Conservation (phyloP, 1,140 invertebrate species). For the Gyrodactylus bullatarudis region DNA sequence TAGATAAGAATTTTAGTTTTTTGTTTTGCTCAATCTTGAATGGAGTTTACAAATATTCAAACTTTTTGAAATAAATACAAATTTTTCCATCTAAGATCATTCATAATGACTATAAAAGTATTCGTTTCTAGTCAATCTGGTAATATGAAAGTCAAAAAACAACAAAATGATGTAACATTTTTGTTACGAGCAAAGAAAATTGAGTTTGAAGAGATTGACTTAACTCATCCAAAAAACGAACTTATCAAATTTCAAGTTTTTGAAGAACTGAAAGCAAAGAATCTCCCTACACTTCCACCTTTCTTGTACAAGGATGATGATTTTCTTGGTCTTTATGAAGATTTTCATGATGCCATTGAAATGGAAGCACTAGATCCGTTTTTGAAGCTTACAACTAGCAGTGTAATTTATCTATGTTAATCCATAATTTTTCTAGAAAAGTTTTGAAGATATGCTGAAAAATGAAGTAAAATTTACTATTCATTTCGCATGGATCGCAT, state of each 20-base stretch:
- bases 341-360: neutral
- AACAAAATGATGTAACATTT: neutral
- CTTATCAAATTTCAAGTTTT: neutral
- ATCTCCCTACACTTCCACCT: neutral
- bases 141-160: neutral
- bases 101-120: neutral
- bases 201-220: neutral
- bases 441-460: neutral
- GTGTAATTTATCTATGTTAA: neutral
- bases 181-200: neutral
- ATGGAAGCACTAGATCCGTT: neutral
- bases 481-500: neutral
- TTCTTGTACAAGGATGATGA: neutral
- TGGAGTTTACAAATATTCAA: neutral
- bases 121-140: neutral
- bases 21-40: neutral
- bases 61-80: too few species aligned
- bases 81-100: too few species aligned
- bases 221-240: neutral
- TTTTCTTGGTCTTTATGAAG: neutral
- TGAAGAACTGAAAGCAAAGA: neutral
- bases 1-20: neutral
- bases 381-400: neutral
- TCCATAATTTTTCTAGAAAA: neutral
- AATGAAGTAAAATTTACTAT: neutral